Evolutionary conservation across 2,797 vertebrate species (phyloP).

Genomic region (Eurystomus glaucurus): DNA sequence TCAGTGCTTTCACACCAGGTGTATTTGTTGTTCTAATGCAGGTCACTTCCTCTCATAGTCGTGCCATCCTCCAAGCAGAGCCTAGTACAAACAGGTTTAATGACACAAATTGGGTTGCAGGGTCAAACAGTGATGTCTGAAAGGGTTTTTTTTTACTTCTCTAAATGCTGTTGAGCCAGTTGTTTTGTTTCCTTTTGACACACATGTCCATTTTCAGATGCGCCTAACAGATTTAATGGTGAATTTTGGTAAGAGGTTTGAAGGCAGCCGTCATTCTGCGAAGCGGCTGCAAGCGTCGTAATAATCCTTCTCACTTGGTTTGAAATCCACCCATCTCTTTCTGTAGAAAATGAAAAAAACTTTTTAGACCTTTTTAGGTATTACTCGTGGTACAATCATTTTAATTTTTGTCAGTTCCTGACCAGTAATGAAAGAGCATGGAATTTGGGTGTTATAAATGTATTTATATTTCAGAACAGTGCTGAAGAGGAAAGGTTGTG

Average conservation of each 20-base stretch:
- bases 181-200: slow-evolving; percentile 33
- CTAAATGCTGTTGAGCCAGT: neutral
- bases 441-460: neutral
- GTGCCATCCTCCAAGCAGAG: slow-evolving; percentile 32
- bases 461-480: neutral
- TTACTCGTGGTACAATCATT: neutral
- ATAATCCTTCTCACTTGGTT: neutral
- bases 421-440: neutral
- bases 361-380: neutral
- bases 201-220: neutral
- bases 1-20: slow-evolving; percentile 71
- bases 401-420: slow-evolving; percentile 26
- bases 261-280: neutral
- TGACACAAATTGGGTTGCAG: slow-evolving; percentile 18
- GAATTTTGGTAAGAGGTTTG: slow-evolving; percentile 24
- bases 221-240: neutral
- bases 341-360: neutral
- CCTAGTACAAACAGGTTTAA: neutral
- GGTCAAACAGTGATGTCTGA: neutral
- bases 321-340: neutral
- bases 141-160: neutral
- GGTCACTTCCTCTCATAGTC: slow-evolving; percentile 37
- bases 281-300: neutral
- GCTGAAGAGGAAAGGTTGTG: neutral
- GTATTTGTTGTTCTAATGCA: slow-evolving; percentile 50